Conservation (phyloP, 1,140 invertebrate species). For the Pseudomyrmex gracilis region DNA sequence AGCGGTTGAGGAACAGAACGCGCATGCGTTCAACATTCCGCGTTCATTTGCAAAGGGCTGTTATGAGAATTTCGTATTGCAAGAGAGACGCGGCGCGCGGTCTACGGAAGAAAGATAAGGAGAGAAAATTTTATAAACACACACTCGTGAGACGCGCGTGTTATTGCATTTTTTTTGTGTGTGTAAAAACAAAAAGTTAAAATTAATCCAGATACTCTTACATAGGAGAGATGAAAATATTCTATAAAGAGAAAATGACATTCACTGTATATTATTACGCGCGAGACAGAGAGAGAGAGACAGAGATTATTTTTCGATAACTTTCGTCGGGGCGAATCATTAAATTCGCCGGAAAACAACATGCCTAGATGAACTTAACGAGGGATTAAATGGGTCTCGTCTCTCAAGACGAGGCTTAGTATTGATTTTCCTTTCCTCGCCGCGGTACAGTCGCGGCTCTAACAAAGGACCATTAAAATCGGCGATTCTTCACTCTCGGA, state of each 20-base stretch:
- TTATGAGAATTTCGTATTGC: slow-evolving; percentile 33
- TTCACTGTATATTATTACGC: neutral
- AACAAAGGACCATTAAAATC: slow-evolving; percentile 75
- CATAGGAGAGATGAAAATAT: neutral
- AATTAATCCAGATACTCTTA: neutral
- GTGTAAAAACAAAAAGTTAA: neutral
- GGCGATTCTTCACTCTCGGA: slow-evolving; percentile 64
- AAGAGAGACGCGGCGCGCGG: neutral
- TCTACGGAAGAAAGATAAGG: neutral
- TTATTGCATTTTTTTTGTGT: neutral
- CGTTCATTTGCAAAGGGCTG: slow-evolving; percentile 46
- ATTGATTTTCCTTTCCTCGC: slow-evolving; percentile 71
- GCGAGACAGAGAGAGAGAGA: neutral
- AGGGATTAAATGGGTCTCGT: slow-evolving; percentile 64
- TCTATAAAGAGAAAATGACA: neutral
- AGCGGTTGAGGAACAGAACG: neutral
- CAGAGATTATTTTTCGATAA: neutral
- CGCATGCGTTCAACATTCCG: slow-evolving; percentile 33
- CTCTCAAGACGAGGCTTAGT: slow-evolving; percentile 43
- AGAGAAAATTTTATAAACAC: neutral
- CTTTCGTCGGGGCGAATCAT: slow-evolving; percentile 6
- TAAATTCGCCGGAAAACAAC: slow-evolving; percentile 32
- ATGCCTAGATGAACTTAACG: slow-evolving; percentile 45
- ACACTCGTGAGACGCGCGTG: too few relatives aligned
- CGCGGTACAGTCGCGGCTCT: slow-evolving; percentile 56